Conservation (phyloP, 2,888 invertebrate genomes). For the Ormia ochracea region DNA sequence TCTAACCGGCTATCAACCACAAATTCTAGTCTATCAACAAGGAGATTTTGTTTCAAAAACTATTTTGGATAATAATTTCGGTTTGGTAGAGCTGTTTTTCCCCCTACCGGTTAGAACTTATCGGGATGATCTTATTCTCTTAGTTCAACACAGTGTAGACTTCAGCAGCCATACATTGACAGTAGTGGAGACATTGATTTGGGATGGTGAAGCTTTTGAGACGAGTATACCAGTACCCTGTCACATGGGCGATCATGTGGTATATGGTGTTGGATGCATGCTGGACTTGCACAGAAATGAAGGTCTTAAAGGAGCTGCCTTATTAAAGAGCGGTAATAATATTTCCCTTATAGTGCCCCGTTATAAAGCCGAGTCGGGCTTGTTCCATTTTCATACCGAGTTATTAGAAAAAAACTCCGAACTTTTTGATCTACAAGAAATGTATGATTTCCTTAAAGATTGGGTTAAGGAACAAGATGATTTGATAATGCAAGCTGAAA, state of each 20-base stretch:
- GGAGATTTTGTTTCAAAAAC: slow-evolving; percentile 73
- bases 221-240: slow-evolving; percentile 72
- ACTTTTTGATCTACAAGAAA: slow-evolving; percentile 70
- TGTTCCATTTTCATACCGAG: slow-evolving; percentile 71
- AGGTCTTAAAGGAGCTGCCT: slow-evolving; percentile 71
- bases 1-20: slow-evolving; percentile 71
- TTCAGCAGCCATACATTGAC: slow-evolving; percentile 73
- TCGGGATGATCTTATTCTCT: slow-evolving; percentile 75
- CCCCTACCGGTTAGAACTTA: slow-evolving; percentile 74
- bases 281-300: slow-evolving; percentile 71
- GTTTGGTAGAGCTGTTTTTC: slow-evolving; percentile 73
- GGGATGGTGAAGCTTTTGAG: slow-evolving; percentile 76
- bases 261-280: slow-evolving; percentile 72
- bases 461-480: slow-evolving; percentile 71
- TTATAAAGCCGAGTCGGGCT: slow-evolving; percentile 70
- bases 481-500: slow-evolving; percentile 64
- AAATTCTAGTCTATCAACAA: slow-evolving; percentile 73
- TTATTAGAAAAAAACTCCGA: slow-evolving; percentile 72
- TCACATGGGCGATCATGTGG: slow-evolving; percentile 65
- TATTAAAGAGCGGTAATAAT: slow-evolving; percentile 67
- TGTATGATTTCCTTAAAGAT: slow-evolving; percentile 68
- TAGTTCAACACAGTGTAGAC: slow-evolving; percentile 76
- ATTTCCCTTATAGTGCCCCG: slow-evolving; percentile 74
- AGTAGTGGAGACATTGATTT: slow-evolving; percentile 75
- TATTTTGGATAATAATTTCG: slow-evolving; percentile 73